Conservation (phyloP, 2,888 invertebrate genomes). For the Andrena marginata region DNA sequence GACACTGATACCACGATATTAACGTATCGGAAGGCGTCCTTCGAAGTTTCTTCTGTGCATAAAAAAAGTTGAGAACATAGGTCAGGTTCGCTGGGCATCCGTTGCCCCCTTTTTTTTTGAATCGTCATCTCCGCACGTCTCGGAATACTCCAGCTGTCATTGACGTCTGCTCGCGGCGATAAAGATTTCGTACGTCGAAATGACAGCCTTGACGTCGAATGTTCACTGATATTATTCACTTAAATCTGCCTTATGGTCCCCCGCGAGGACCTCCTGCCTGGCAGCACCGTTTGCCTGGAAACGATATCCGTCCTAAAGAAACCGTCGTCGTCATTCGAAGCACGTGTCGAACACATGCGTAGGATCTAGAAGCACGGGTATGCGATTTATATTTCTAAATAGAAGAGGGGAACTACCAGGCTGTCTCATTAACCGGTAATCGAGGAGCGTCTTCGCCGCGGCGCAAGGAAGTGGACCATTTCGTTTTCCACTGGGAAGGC, state of each 20-base stretch:
- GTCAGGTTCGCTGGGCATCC: neutral
- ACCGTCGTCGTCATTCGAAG: constrained; percentile 33
- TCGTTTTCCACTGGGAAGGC: constrained; percentile 18
- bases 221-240: constrained; percentile 14
- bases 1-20: no score
- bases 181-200: constrained; percentile 41
- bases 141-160: constrained; percentile 16
- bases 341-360: constrained; percentile 63
- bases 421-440: constrained; percentile 61
- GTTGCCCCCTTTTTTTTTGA: constrained; percentile 5
- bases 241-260: constrained; percentile 35
- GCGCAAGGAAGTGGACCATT: constrained; percentile 36
- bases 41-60: neutral
- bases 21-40: no score
- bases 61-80: neutral
- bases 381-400: constrained; percentile 24
- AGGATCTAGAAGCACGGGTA: constrained; percentile 16
- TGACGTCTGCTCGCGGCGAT: constrained; percentile 15
- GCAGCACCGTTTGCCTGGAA: constrained; percentile 16
- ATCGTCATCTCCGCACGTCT: constrained; percentile 12
- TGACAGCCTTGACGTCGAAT: constrained; percentile 28
- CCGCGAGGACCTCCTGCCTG: constrained; percentile 21
- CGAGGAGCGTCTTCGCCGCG: constrained; percentile 7
- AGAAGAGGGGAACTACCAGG: constrained; percentile 18
- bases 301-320: constrained; percentile 43